Evolutionary conservation across 2,113 vertebrate species (phyloP).

Genomic region (Orientallactaga bullata): DNA sequence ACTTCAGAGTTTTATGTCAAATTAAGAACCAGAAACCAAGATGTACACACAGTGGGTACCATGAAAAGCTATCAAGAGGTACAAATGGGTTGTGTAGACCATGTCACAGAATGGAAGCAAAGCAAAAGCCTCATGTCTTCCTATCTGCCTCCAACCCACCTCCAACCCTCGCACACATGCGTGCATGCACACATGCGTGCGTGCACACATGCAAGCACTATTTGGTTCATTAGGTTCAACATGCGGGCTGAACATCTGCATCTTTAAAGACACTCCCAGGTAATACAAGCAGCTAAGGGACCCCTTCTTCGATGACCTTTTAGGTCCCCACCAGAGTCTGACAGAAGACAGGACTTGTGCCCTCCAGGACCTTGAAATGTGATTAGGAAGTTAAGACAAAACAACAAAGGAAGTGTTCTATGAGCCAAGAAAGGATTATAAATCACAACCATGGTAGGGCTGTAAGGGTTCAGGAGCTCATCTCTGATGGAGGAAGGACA

Average conservation of each 20-base stretch:
- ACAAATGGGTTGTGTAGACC: not conserved
- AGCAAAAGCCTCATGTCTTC: not conserved
- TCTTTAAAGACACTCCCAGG: not conserved
- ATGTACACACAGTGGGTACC: not conserved
- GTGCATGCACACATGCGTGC: not conserved
- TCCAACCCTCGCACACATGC: not conserved
- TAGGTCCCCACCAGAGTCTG: not conserved
- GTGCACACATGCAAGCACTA: not conserved
- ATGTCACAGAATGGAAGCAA: not conserved
- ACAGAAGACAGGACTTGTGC: not conserved
- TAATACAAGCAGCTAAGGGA: not conserved
- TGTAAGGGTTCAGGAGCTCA: constrained; percentile 1
- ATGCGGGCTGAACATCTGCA: not conserved
- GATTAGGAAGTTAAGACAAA: not conserved
- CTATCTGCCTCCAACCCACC: not conserved
- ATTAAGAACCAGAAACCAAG: not conserved
- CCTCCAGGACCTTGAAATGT: not conserved
- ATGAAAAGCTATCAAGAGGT: not conserved
- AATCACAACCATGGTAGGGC: not conserved
- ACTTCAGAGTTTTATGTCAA: not conserved
- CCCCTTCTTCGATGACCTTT: not conserved
- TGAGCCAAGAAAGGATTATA: not conserved
- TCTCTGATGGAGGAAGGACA: not conserved
- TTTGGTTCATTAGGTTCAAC: not conserved
- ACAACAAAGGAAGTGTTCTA: not conserved